Base-by-base conservation (phyloP, 2,888 invertebrate genomes). In the Ethmia dodecea region DNA sequence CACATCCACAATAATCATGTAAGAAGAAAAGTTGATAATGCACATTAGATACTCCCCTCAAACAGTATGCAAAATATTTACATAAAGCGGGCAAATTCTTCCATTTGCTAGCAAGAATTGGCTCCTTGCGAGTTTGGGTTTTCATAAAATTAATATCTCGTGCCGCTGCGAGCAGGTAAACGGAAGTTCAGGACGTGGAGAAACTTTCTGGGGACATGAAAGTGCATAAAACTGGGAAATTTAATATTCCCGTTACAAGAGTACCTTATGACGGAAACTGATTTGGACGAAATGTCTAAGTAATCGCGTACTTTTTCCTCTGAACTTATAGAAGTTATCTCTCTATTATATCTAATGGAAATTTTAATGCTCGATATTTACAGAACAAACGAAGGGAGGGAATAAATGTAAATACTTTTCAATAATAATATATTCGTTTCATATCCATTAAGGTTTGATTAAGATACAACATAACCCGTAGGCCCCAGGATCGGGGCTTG, bases 81-180 rank as follows among this genome's bases (percentile, higher is more conserved):
- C 55, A 47, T 52, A 46, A 54, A 3, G 9, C 11, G 11, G 40
- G 46, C 49, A 55, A 56, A 63, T 60, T 55, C 58, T 58, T 60
- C 49, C 55, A 63, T 68, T 67, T 59, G 49, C 57, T 46, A 49
- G 48, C 46, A 56, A 40, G 65, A 68, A 52, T 69, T 68, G 47
- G 55, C 52, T 54, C 56, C 51, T 49, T 55, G n/a, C n/a, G n/a
- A 57, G 57, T 58, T 58, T 39, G 40, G 49, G 52, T 65, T 72
- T 75, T 71, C 64, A 67, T 70, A 67, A 77, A 72, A 75, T 73
- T 75, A 77, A 75, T 77, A 75, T 71, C 66, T 59, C 51, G 46
- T 11, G 26, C 6, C 22, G 22, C 22, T 22, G 9, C 9, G 64
- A 61, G 52, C 62, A 72, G 70, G 74, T 75, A 75, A 70, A 67